These are phyloP conservation scores for Dicerorhinus sumatrensis DNA, from an alignment of 2,113 vertebrate genomes.

Conservation along the genomic window DNA sequence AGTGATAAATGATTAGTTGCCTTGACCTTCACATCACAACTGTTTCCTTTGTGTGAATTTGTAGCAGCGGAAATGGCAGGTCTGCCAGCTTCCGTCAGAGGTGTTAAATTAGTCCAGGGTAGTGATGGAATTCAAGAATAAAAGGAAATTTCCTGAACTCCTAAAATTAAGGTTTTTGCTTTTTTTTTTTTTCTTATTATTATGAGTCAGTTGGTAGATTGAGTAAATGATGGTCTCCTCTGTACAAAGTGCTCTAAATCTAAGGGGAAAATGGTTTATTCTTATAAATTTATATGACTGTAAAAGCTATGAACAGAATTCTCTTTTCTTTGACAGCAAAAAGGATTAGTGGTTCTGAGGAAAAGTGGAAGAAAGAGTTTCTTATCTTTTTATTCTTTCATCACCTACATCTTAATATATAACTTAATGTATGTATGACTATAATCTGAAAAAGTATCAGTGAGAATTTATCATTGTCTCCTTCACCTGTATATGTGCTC, in stretches of 20 bases:
- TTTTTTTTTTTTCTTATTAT: not conserved
- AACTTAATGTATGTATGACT: not conserved
- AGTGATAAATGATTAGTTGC: constrained; percentile 65
- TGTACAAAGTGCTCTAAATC: not conserved
- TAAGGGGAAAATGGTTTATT: not conserved
- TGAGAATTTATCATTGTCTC: not conserved
- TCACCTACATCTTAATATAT: not conserved
- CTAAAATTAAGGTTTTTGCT: not conserved
- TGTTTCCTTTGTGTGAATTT: constrained; percentile 66
- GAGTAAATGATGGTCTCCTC: not conserved
- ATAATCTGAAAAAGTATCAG: not conserved
- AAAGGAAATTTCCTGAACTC: constrained; percentile 18
- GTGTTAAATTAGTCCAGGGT: constrained; percentile 24
- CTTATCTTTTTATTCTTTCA: not conserved
- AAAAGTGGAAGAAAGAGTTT: not conserved
- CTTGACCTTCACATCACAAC: constrained; percentile 55
- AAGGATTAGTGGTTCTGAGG: not conserved
- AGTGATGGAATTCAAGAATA: constrained; percentile 3
- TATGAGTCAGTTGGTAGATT: not conserved
- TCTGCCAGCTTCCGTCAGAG: constrained; percentile 53
- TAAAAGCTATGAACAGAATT: not conserved
- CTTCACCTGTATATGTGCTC: not conserved
- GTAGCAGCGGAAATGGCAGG: constrained; percentile 25
- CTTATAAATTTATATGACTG: not conserved
- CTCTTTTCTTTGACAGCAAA: not conserved